Evolutionary conservation across 2,797 vertebrate species (phyloP).

Genomic region (Lagothrix lagotricha): DNA sequence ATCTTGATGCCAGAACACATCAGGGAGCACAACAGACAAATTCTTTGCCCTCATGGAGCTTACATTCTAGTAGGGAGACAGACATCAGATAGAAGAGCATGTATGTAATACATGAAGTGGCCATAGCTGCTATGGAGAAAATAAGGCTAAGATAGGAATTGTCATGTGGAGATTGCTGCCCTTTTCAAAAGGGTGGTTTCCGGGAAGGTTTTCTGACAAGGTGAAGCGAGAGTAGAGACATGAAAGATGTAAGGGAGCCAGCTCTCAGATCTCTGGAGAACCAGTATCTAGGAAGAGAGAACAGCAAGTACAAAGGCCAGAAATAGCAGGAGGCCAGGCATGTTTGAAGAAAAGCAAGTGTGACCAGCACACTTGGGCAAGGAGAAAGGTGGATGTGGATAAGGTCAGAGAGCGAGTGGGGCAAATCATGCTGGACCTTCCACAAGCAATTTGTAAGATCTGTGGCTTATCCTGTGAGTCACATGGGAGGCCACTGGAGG

Average conservation of each 20-base stretch:
- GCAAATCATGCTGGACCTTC: not conserved
- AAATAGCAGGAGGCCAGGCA: not conserved
- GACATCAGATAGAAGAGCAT: not conserved
- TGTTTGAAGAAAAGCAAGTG: not conserved
- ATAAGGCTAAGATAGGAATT: not conserved
- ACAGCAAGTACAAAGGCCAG: not conserved
- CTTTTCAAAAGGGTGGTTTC: not conserved
- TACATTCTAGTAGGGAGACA: not conserved
- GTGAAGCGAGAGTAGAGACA: not conserved
- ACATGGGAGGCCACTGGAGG: not conserved
- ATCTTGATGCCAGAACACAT: not conserved
- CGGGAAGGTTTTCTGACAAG: not conserved
- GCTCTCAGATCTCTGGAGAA: not conserved
- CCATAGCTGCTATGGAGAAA: not conserved
- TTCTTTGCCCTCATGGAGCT: not conserved
- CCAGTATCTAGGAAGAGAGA: not conserved
- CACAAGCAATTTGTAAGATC: not conserved
- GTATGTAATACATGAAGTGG: too few relatives aligned
- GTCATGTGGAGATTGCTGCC: not conserved
- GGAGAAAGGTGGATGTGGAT: too few relatives aligned
- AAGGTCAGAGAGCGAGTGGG: not conserved
- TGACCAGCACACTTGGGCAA: not conserved
- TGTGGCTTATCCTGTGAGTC: not conserved
- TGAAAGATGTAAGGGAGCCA: not conserved
- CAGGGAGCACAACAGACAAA: not conserved